A percentile compares a stretch with the other conserved stretches of the same genome.
These are phyloP conservation scores for Psettodes erumei DNA, from an alignment of 2,113 vertebrate species.

Conservation along the genomic window DNA sequence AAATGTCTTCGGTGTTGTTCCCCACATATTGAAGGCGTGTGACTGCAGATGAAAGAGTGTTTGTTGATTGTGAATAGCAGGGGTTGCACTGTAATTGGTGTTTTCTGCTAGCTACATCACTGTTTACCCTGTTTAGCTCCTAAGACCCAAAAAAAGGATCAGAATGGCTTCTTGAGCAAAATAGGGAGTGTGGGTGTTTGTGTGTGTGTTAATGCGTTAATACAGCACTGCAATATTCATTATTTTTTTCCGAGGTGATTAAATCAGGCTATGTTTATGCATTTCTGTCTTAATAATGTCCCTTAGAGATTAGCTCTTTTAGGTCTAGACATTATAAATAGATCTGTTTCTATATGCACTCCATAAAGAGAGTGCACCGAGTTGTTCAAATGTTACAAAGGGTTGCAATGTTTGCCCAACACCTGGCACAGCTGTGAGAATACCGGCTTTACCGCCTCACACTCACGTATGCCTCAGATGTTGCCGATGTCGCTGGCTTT, in stretches of 20 bases:
- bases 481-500: constrained; percentile 2
- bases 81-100: constrained; percentile 73
- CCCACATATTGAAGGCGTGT: constrained; percentile 45
- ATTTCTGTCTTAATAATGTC: constrained; percentile 19
- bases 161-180: constrained; percentile 50
- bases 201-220: constrained; percentile 41
- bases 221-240: constrained; percentile 36
- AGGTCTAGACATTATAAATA: background rate
- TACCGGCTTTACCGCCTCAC: constrained; percentile 8
- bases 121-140: constrained; percentile 64
- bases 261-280: background rate
- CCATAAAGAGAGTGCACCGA: constrained; percentile 8
- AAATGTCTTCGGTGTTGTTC: constrained; percentile 53
- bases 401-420: constrained; percentile 53
- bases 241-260: background rate
- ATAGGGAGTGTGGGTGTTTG: constrained; percentile 61
- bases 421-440: constrained; percentile 52
- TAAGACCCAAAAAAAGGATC: constrained; percentile 46
- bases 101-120: constrained; percentile 69
- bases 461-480: background rate
- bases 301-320: background rate
- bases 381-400: constrained; percentile 48
- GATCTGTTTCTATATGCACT: constrained; percentile 5
- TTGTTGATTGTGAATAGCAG: constrained; percentile 70
- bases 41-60: constrained; percentile 62